A percentile compares a stretch with the other conserved stretches of the same genome.
These are phyloP conservation scores for Drosophila pseudotalamancana DNA, from an alignment of 2,888 invertebrate genomes.

Conservation along the genomic window DNA sequence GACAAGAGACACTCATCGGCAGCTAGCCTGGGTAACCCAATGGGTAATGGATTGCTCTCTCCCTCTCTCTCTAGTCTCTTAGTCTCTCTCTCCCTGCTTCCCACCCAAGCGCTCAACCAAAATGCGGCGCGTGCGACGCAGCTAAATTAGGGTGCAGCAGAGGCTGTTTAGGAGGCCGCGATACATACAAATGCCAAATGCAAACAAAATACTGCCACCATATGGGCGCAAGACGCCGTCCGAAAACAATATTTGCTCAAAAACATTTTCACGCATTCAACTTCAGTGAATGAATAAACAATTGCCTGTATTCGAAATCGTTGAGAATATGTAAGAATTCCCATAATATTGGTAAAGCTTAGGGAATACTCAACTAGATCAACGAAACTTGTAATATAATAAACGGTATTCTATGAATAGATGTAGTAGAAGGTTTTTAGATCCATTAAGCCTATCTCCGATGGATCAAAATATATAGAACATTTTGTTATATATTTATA, in stretches of 20 bases:
- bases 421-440: too few species aligned
- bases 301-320: slow-evolving; percentile 39
- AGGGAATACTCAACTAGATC: background rate
- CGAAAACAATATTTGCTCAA: slow-evolving; percentile 61
- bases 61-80: background rate
- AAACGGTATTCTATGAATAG: background rate
- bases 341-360: background rate
- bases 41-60: slow-evolving; percentile 28
- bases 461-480: too few species aligned
- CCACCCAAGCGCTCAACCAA: slow-evolving; percentile 42
- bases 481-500: too few species aligned
- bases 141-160: slow-evolving; percentile 52
- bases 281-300: slow-evolving; percentile 55
- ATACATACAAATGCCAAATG: slow-evolving; percentile 39
- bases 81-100: slow-evolving; percentile 25
- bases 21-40: slow-evolving; percentile 27
- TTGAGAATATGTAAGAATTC: slow-evolving; percentile 19
- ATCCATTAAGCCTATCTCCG: too few species aligned
- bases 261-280: slow-evolving; percentile 61
- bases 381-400: background rate
- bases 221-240: slow-evolving; percentile 69
- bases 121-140: slow-evolving; percentile 63
- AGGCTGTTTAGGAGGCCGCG: slow-evolving; percentile 29
- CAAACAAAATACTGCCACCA: slow-evolving; percentile 62
- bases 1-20: slow-evolving; percentile 64